Evolutionary conservation across 2,113 vertebrate species (phyloP), one percentile per base, ranked within the genome.

Genomic region (Gambusia affinis): DNA sequence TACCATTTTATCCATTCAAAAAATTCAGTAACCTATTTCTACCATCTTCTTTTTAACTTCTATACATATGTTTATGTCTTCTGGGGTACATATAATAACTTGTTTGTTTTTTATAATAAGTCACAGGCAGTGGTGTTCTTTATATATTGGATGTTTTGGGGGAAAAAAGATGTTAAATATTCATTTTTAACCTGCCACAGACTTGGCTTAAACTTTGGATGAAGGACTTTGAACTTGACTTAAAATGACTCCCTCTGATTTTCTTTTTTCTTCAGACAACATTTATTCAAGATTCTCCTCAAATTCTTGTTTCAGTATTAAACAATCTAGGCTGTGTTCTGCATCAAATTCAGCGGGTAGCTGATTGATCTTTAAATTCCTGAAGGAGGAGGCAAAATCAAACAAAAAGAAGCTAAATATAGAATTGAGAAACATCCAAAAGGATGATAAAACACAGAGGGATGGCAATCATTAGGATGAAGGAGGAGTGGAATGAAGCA

Each of bases 381-480:
- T 42, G 37, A 66, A 72, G 60, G 63, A 84, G 47, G 29, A 72
- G 2, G 29, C 29, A 57, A 31, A 12, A 76, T 78, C 68, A 76
- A 80, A 85, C 69, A 24, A 19, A 24, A 14, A 1, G 3, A 31
- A 73, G 54, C 64, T 61, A 44, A 69, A 73, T 42, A 72, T 39
- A 75, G 61, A 68, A 80, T 68, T 61, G 44, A 10, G 73, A 66
- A 14, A 11, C 22, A 71, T 24, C 39, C 4, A 27, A 27, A 22
- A n/a, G 72, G 47, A 75, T 44, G n/a, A 63, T 30, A 60, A 1
- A n/a, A 72, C n/a, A 66, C 71, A 24, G 75, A 63, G 61, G 66
- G 75, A 78, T 60, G 60, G 75, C 12, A 80, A 51, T 15, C 47
- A 64, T 64, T 57, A 72, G 81, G 85, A 88, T 79, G 80, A 75